Evolutionary conservation across 2,888 invertebrate species (phyloP).

Genomic region (Caradrina clavipalpis): DNA sequence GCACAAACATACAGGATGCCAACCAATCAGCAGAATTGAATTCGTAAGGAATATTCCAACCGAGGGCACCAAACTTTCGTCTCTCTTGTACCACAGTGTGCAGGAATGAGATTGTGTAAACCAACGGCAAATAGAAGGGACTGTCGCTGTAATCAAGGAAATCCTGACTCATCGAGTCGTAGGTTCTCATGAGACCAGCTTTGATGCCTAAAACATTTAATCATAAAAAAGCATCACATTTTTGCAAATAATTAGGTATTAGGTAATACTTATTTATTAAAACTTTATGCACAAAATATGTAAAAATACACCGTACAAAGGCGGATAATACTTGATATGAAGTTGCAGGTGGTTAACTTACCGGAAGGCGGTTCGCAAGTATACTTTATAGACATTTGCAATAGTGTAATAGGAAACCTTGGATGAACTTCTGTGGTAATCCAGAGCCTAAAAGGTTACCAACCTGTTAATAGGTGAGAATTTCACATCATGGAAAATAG

Average conservation of each 20-base stretch:
- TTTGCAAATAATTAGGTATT: not conserved
- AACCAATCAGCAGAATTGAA: slow-evolving; percentile 97
- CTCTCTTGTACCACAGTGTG: slow-evolving; percentile 97
- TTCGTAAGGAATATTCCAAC: slow-evolving; percentile 98
- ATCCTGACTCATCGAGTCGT: slow-evolving; percentile 95
- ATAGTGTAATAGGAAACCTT: slow-evolving; percentile 94
- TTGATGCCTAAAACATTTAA: slow-evolving; percentile 92
- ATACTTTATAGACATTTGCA: slow-evolving; percentile 96
- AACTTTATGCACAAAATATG: no score
- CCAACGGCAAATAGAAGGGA: slow-evolving; percentile 94
- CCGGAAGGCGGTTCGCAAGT: slow-evolving; percentile 97
- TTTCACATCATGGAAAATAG: not conserved
- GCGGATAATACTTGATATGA: no score
- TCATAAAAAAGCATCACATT: not conserved
- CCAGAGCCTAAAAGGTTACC: slow-evolving; percentile 92
- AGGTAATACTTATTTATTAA: slow-evolving; percentile 77
- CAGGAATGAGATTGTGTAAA: slow-evolving; percentile 96
- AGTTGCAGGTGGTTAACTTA: slow-evolving; percentile 67
- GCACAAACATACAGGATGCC: slow-evolving; percentile 96
- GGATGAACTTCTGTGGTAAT: slow-evolving; percentile 96
- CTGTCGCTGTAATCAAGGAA: slow-evolving; percentile 96
- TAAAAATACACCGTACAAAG: no score
- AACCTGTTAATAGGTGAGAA: not conserved
- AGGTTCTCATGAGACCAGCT: slow-evolving; percentile 96
- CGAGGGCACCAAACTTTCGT: slow-evolving; percentile 96